phyloP scores from a whole-genome alignment of 2,113 vertebrate genomes.

The Jacana jacana region DNA sequence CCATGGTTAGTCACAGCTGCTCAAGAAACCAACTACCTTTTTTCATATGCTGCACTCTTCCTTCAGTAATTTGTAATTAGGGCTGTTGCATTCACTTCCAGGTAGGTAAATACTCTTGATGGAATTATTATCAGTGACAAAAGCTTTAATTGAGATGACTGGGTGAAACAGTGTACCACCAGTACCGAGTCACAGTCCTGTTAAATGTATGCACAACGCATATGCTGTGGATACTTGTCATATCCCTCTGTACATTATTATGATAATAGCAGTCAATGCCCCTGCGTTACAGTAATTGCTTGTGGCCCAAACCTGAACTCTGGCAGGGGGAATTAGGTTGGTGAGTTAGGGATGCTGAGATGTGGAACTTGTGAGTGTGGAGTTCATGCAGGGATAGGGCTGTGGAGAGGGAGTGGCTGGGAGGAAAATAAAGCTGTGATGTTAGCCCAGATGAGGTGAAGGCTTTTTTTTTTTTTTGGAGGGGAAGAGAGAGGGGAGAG shows the following conservation, averaged over 20 bases:
- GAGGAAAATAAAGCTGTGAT: neutral
- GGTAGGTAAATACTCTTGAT: neutral
- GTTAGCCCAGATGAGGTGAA: neutral
- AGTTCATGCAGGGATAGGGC: fast-evolving
- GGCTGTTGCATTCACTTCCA: neutral
- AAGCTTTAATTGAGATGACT: neutral
- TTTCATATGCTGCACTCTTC: neutral
- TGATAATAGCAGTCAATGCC: neutral
- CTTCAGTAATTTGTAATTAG: neutral
- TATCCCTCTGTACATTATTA: neutral
- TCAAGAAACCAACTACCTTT: neutral
- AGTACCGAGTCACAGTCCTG: neutral
- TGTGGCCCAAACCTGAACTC: neutral
- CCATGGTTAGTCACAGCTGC: neutral
- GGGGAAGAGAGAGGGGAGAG: fast-evolving
- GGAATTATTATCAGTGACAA: neutral
- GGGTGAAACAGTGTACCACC: neutral
- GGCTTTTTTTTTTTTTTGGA: too few species aligned
- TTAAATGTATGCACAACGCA: neutral
- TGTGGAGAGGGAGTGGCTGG: neutral
- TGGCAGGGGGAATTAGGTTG: neutral
- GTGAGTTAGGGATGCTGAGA: neutral
- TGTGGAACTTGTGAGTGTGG: fast-evolving
- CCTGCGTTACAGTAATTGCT: neutral
- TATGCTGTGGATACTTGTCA: neutral